Evolutionary conservation across 2,888 invertebrate species (phyloP), one percentile per base, ranked within the genome.

Genomic region (Hedya salicella): DNA sequence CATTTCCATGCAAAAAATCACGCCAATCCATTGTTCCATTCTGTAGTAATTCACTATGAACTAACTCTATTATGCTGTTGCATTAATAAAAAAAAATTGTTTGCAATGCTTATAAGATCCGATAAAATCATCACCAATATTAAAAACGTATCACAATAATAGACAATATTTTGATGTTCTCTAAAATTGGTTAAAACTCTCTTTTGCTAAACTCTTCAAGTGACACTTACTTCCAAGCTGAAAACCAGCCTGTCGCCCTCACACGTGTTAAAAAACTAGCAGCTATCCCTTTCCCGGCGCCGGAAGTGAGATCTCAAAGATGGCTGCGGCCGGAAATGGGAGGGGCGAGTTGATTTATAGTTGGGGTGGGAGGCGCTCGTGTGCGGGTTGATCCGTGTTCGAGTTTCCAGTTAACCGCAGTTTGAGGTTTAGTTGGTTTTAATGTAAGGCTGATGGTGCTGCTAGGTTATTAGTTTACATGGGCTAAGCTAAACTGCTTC

Each of bases 291-390:
- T 83, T 73, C 81, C 74, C 81, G 73, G 76, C 81, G 73, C 82
- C 89, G 91, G 90, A 89, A 87, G 78, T 91, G 87, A 89, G 88
- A 88, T 80, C 82, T 91, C 91, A 91, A 91, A 91, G 88, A 91
- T 91, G 91, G 91, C 89, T 87, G 88, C 91, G 86, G 85, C 85
- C 83, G 88, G 85, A 86, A 78, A 83, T 89, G 86, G 91, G 91
- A 82, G 91, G 88, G 83, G 91, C 87, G 75, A 79, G 82, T 86
- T 90, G 89, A 91, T 89, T 89, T 89, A 88, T 90, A 88, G 88
- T 85, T 71, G 60, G 76, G 75, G 76, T 78, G 77, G 73, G 75
- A 74, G 73, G 73, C 76, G 77, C 57, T 44, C 30, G 49, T 50
- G 64, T 52, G 64, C 49, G 65, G 39, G 65, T 60, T 65, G 59